Evolutionary conservation across 1,140 invertebrate species (phyloP), one percentile per base, ranked within the genome.

Genomic region (Acromyrmex charruanus): DNA sequence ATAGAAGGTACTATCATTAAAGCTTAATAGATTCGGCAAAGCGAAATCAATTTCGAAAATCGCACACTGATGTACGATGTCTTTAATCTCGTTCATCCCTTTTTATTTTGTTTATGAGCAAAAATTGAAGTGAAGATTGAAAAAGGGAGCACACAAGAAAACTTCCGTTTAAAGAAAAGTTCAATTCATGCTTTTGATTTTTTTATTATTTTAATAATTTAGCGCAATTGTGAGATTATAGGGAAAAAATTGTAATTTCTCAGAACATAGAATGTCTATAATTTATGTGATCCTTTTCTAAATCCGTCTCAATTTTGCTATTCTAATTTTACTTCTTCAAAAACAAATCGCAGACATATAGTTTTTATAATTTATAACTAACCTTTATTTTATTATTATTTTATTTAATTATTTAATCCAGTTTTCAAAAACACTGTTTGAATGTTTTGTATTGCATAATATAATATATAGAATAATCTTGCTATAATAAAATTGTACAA

Each of bases 21-120:
- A 84, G 69, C 55, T 63, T 84, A 84, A 84, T 84, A 84, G 69
- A 84, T 84, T 75, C 69, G 44, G 21, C 44, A 74, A 63, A 84
- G 80, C 39, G 58, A 84, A 75, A 84, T 84, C 55, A 84, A 63
- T 84, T 61, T 74, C 25, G 16, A 28, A 84, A 75, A 51, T 84
- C 39, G 39, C 25, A 82, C 16, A 5, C 55, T 71, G 65, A 81
- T 55, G 79, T 53, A 59, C 69, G 14, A 51, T 59, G 65, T 84
- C 55, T 84, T 84, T 84, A 74, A 84, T 75, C 80, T 75, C 18
- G 55, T 75, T 35, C 69, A 2, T 58, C 5, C 28, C 5, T 25
- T 71, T 71, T 66, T 65, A 77, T 77, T 71, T 69, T 80, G 25
- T 39, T 82, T 21, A 61, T 12, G 6, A 71, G 21, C 49, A 31